These are phyloP conservation scores for Plebejus anna DNA, from an alignment of 2,888 invertebrate genomes.

Conservation along the genomic window DNA sequence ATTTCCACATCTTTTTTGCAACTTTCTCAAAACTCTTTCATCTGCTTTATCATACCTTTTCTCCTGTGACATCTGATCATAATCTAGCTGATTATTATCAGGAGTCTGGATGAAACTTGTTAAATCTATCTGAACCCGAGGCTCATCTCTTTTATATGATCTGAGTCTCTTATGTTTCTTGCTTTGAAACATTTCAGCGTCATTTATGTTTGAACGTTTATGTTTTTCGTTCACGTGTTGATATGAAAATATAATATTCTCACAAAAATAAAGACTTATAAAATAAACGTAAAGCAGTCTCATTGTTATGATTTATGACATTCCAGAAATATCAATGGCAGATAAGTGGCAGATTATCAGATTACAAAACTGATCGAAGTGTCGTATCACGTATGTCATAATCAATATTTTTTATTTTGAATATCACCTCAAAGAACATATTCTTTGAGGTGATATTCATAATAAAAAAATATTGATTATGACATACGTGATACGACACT, in stretches of 20 bases:
- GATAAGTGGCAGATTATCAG: not conserved
- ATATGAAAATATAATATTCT: constrained; percentile 38
- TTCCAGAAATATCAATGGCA: constrained; percentile 32
- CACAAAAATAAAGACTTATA: constrained; percentile 39
- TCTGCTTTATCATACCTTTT: constrained; percentile 31
- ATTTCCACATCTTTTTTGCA: no score
- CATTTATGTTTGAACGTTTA: constrained; percentile 29
- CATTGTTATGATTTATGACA: constrained; percentile 39
- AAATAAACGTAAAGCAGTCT: constrained; percentile 39
- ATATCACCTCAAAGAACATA: no score
- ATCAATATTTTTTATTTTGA: no score
- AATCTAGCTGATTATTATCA: constrained; percentile 39
- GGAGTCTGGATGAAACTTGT: constrained; percentile 52
- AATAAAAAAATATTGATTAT: no score
- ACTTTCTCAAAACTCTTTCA: no score
- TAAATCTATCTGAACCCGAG: constrained; percentile 52
- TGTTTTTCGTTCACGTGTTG: constrained; percentile 36
- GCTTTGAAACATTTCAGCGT: constrained; percentile 21
- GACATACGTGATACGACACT: not conserved
- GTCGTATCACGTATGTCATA: no score
- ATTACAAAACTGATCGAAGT: not conserved
- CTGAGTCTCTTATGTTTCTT: constrained; percentile 37
- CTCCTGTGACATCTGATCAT: constrained; percentile 37
- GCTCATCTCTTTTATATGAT: constrained; percentile 42
- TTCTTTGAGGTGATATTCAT: no score